Evolutionary conservation across 2,113 vertebrate species (phyloP).

Genomic region (Campylorhamphus procurvoides): DNA sequence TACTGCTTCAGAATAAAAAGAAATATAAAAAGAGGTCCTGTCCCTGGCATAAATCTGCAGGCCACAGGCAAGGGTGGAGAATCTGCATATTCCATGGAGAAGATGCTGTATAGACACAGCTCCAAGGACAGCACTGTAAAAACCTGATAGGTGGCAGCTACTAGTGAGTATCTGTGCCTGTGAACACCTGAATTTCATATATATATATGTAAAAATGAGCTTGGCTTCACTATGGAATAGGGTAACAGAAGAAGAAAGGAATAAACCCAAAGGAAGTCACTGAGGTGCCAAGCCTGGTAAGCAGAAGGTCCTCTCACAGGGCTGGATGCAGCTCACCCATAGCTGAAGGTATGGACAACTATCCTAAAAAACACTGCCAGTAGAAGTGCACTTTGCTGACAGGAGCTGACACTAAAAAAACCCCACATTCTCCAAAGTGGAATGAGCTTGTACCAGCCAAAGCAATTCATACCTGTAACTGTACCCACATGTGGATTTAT

Average conservation of each 20-base stretch:
- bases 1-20: neutral
- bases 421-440: fast-evolving
- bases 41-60: neutral
- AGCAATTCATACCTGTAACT: neutral
- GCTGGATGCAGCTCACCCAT: neutral
- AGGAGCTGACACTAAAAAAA: neutral
- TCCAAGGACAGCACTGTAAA: neutral
- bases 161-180: neutral
- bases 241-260: neutral
- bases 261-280: neutral
- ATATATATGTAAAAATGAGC: neutral
- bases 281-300: neutral
- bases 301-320: neutral
- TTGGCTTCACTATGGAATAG: neutral
- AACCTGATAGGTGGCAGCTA: neutral
- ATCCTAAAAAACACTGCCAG: neutral
- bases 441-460: neutral
- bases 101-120: neutral
- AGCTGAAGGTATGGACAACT: neutral
- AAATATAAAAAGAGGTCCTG: neutral
- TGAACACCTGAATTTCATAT: fast-evolving
- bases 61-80: neutral
- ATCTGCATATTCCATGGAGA: neutral
- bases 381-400: fast-evolving
- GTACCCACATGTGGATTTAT: neutral